These are phyloP conservation scores for Oxyscelio sp. DNA, from an alignment of 2,888 invertebrate genomes.

Conservation along the genomic window DNA sequence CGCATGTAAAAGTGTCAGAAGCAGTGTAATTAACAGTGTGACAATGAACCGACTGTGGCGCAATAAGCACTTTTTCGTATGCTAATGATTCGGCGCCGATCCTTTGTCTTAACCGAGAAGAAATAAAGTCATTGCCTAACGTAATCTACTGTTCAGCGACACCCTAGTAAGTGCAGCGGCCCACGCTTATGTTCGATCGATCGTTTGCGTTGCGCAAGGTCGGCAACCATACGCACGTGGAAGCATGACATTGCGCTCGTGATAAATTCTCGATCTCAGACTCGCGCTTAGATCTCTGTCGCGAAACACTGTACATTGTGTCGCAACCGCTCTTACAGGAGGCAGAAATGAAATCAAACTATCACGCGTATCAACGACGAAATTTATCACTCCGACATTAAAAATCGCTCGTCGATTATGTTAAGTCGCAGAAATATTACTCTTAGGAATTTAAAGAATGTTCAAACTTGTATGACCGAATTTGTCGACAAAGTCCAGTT, in stretches of 20 bases:
- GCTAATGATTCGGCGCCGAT: constrained; percentile 29
- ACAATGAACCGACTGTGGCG: constrained; percentile 23
- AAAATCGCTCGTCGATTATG: constrained; percentile 31
- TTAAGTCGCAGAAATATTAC: no score
- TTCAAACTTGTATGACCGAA: no score
- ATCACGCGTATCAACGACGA: neutral
- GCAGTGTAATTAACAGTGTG: neutral
- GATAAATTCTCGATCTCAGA: constrained; percentile 67
- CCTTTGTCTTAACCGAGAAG: constrained; percentile 22
- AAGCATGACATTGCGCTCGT: constrained; percentile 69
- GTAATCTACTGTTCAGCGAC: constrained; percentile 32
- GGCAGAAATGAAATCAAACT: constrained; percentile 10
- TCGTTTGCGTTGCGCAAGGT: constrained; percentile 71
- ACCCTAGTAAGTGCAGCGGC: constrained; percentile 32
- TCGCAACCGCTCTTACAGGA: constrained; percentile 42
- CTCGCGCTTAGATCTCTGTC: constrained; percentile 56
- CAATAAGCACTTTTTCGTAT: constrained; percentile 5
- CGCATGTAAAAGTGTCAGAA: neutral
- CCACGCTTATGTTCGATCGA: constrained; percentile 60
- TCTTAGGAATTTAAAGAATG: no score
- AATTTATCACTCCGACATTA: no score
- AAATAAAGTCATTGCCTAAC: constrained; percentile 55
- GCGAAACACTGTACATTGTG: constrained; percentile 60
- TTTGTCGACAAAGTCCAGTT: no score
- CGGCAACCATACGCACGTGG: constrained; percentile 70